phyloP scores from a whole-genome alignment of 1,140 invertebrate species.

The Ctenoplectra terminalis region DNA sequence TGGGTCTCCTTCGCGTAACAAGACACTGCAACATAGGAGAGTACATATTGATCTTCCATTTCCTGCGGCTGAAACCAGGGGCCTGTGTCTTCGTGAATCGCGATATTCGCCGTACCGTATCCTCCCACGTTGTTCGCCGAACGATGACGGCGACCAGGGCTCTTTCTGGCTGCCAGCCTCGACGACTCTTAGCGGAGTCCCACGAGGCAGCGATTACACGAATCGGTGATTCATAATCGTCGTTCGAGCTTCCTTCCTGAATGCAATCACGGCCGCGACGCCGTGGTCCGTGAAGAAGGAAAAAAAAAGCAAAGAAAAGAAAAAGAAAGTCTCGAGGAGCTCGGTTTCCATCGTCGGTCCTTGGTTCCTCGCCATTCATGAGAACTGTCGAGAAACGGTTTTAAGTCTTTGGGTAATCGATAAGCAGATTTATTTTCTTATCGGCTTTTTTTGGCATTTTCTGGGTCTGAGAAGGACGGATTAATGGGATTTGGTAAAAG shows the following conservation, averaged over 20 bases:
- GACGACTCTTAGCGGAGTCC: conserved; percentile 30
- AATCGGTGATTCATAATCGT: conserved; percentile 64
- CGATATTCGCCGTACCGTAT: conserved; percentile 44
- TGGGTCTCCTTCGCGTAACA: conserved; percentile 29
- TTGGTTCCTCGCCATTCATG: not conserved
- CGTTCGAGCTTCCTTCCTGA: conserved; percentile 59
- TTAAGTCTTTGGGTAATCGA: not conserved
- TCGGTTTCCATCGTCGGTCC: not conserved
- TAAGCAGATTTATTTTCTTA: not conserved
- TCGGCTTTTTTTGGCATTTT: not conserved
- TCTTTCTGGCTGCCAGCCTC: not conserved
- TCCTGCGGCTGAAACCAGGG: conserved; percentile 36
- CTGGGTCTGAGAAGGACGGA: not conserved
- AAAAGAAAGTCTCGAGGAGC: conserved; percentile 10
- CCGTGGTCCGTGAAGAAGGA: conserved; percentile 1
- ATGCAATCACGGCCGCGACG: conserved; percentile 29
- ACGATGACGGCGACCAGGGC: conserved; percentile 46
- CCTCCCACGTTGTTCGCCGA: conserved; percentile 54
- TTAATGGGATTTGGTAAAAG: too few relatives aligned
- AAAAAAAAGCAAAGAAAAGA: too few relatives aligned
- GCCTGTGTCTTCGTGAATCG: conserved; percentile 38
- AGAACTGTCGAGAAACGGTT: not conserved
- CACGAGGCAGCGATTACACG: conserved; percentile 59
- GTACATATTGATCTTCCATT: conserved; percentile 57
- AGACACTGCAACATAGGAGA: conserved; percentile 37